Conservation (phyloP, 2,113 vertebrate genomes). For the Piaya cayana region DNA sequence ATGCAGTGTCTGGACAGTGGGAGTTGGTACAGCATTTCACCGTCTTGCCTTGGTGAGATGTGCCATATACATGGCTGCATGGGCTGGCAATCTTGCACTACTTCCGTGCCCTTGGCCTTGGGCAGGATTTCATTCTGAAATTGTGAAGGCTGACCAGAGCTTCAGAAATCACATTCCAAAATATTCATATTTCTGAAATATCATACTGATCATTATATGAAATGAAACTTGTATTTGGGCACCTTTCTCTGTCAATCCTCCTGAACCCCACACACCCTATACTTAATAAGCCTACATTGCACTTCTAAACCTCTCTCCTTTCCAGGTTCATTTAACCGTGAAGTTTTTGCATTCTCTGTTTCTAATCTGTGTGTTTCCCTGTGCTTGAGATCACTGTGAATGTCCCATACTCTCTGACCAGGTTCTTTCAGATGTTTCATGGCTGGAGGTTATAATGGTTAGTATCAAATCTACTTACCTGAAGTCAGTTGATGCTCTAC, state of each 20-base stretch:
- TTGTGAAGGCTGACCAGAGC: neutral
- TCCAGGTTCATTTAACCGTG: neutral
- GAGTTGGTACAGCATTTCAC: slow-evolving; percentile 88
- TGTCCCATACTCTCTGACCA: neutral
- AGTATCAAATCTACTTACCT: neutral
- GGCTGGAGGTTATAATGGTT: neutral
- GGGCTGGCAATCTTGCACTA: neutral
- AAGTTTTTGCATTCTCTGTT: neutral
- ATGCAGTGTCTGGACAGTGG: slow-evolving; percentile 89
- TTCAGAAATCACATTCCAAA: neutral
- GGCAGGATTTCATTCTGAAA: neutral
- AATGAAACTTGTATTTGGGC: neutral
- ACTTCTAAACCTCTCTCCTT: neutral
- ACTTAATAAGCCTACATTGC: neutral
- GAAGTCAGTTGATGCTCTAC: neutral
- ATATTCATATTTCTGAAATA: neutral
- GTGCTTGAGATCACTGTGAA: neutral
- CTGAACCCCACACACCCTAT: neutral
- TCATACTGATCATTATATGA: neutral
- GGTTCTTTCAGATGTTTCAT: neutral
- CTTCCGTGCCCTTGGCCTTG: neutral
- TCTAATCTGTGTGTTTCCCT: neutral
- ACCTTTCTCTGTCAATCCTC: neutral
- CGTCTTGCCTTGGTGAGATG: slow-evolving; percentile 89
- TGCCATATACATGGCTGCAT: neutral